Evolutionary conservation across 1,140 invertebrate genomes (phyloP).

Genomic region (Trinorchestia longiramus): DNA sequence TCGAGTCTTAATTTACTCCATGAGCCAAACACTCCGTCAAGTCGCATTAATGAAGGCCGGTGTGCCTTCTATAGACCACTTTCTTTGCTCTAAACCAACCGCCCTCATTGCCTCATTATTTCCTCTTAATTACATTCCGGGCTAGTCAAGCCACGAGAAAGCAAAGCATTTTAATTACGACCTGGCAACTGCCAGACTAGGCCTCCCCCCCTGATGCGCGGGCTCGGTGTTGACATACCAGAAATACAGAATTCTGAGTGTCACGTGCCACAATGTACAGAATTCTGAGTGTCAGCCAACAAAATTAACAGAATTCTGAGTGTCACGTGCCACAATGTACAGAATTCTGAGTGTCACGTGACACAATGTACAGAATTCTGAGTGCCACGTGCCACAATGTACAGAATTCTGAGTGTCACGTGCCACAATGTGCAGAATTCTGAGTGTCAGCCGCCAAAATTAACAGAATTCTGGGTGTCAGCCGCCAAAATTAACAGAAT

Average conservation of each 20-base stretch:
- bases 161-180: conserved; percentile 17
- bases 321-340: neutral
- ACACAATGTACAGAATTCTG: conserved; percentile 8
- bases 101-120: conserved; percentile 34
- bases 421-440: too few species aligned
- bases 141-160: neutral
- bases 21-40: neutral
- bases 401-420: too few species aligned
- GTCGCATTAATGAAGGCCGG: conserved; percentile 21
- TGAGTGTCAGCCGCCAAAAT: neutral
- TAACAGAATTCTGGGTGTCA: too few species aligned
- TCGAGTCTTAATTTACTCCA: neutral
- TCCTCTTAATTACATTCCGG: conserved; percentile 35
- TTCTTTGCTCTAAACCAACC: conserved; percentile 28
- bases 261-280: too few species aligned
- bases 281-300: too few species aligned
- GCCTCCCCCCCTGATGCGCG: too few species aligned
- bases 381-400: neutral
- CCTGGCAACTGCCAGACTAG: neutral
- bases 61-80: conserved; percentile 9
- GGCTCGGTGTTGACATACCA: neutral
- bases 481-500: too few species aligned
- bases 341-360: too few species aligned
- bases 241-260: neutral
- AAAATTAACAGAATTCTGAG: neutral